Conservation (phyloP, 37 sponge, comb jelly and placozoan genomes). For the Spongilla lacustris region DNA sequence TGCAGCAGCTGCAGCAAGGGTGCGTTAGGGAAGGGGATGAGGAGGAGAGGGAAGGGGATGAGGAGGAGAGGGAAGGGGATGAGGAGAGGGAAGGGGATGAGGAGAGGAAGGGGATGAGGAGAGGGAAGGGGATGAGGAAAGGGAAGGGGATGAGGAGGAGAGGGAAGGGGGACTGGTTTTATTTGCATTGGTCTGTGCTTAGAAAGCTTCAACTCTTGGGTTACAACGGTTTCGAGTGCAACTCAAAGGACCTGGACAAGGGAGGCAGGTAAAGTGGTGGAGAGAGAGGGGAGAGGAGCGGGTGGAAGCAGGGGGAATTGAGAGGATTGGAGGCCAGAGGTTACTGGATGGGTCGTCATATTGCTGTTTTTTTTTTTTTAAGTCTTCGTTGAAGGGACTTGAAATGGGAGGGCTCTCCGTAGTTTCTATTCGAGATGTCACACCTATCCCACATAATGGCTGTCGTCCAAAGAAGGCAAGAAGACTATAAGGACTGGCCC, state of each 20-base stretch:
- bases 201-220: constrained; percentile 61
- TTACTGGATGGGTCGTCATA: no score
- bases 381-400: constrained; percentile 81
- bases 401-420: constrained; percentile 68
- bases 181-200: background rate
- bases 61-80: background rate
- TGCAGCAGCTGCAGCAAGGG: constrained; percentile 69
- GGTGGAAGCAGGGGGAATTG: background rate
- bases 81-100: background rate
- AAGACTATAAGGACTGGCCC: constrained; percentile 5
- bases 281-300: background rate
- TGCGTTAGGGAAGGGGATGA: background rate
- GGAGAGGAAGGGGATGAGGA: no score
- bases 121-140: background rate
- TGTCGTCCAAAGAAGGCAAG: constrained; percentile 71
- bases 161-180: background rate
- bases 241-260: constrained; percentile 76
- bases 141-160: background rate
- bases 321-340: background rate
- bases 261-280: constrained; percentile 56
- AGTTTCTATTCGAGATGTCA: constrained; percentile 77
- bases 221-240: constrained; percentile 48
- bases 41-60: background rate
- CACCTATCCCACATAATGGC: constrained; percentile 89
- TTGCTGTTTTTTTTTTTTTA: background rate